Conservation (phyloP, 2,113 vertebrate species). For the Bungarus multicinctus region DNA sequence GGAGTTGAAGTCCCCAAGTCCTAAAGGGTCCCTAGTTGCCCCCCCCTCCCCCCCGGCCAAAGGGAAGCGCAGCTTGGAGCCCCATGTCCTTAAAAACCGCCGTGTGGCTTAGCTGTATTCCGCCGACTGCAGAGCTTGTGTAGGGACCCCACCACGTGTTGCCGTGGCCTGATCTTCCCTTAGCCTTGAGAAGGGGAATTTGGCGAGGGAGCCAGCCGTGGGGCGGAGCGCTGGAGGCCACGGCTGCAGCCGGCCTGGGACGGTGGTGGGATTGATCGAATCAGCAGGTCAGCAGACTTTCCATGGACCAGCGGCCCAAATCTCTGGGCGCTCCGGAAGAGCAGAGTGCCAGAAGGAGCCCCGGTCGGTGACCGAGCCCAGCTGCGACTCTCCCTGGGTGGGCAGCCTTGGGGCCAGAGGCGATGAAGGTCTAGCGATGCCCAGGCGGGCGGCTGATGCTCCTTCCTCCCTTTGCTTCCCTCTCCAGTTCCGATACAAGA, state of each 20-base stretch:
- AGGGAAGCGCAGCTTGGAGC: neutral
- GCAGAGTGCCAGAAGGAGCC: neutral
- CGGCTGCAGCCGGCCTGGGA: neutral
- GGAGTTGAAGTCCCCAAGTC: neutral
- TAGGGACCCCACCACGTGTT: neutral
- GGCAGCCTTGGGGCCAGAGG: neutral
- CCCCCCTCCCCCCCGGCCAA: neutral
- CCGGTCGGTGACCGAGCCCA: neutral
- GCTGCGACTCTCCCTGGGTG: neutral
- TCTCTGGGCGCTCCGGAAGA: neutral
- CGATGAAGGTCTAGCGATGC: neutral
- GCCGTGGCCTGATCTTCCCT: neutral
- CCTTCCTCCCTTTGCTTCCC: slow-evolving; percentile 19
- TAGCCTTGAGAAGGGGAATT: neutral
- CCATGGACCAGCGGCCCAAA: neutral
- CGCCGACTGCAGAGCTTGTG: too few relatives aligned
- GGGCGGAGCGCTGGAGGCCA: neutral
- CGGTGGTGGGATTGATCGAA: neutral
- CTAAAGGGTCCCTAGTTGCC: neutral
- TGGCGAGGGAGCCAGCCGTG: neutral
- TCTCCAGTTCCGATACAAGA: slow-evolving; percentile 95
- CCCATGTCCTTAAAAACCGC: neutral
- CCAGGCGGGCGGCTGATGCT: fast-evolving
- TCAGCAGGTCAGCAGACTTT: neutral
- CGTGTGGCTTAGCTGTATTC: neutral